phyloP scores from a whole-genome alignment of 2,113 vertebrate genomes.

The Butorides virescens region DNA sequence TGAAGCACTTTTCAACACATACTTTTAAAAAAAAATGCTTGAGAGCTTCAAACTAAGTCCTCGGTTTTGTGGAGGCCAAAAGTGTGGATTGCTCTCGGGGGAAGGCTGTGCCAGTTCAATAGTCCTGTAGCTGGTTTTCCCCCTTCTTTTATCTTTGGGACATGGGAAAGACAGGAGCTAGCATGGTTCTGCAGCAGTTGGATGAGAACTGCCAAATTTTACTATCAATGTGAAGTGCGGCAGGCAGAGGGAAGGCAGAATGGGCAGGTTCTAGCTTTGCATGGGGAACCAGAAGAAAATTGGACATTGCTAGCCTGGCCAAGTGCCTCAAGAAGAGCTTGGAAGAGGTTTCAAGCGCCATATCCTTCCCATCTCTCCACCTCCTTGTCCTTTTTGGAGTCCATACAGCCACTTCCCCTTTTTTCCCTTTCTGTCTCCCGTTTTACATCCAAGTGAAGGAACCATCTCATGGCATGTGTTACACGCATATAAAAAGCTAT shows the following conservation, averaged over 20 bases:
- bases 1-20: neutral
- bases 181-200: rapidly evolving
- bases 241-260: neutral
- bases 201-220: neutral
- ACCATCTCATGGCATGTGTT: neutral
- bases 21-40: neutral
- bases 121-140: neutral
- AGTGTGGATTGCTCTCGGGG: neutral
- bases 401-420: neutral
- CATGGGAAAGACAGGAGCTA: neutral
- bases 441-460: neutral
- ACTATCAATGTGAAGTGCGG: neutral
- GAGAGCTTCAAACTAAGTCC: neutral
- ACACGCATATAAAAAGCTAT: neutral
- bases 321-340: neutral
- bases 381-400: neutral
- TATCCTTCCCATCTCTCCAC: neutral
- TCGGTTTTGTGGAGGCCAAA: neutral
- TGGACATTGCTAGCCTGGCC: neutral
- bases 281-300: neutral
- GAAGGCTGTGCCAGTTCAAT: neutral
- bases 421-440: neutral
- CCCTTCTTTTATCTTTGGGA: neutral
- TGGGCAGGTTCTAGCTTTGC: neutral
- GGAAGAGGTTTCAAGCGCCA: neutral